These are phyloP conservation scores for Andrena bucephala DNA, from an alignment of 2,888 invertebrate genomes.

Conservation along the genomic window DNA sequence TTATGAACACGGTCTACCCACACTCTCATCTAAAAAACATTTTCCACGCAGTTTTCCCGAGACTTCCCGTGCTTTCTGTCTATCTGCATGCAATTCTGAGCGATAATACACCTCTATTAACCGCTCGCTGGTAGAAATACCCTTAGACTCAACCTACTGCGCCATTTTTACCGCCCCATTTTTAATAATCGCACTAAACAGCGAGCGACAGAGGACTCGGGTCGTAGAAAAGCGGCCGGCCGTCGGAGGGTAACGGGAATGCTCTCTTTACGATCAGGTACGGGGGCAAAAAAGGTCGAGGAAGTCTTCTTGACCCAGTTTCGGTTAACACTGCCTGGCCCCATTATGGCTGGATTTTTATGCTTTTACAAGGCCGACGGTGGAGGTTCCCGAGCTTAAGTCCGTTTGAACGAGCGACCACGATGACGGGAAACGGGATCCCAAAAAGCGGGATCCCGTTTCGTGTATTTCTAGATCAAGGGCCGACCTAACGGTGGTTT, in stretches of 20 bases:
- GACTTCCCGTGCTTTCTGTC: not conserved
- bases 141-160: not conserved
- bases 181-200: constrained; percentile 16
- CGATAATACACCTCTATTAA: not conserved
- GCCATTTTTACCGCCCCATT: constrained; percentile 1
- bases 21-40: not conserved
- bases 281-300: constrained; percentile 10
- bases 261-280: constrained; percentile 44
- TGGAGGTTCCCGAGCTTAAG: constrained; percentile 26
- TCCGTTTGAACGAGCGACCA: constrained; percentile 53
- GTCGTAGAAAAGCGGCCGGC: not conserved
- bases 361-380: constrained; percentile 72
- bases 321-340: constrained; percentile 32
- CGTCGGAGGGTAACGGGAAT: constrained; percentile 23
- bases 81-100: not conserved
- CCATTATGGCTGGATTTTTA: constrained; percentile 72
- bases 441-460: constrained; percentile 80
- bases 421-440: constrained; percentile 77
- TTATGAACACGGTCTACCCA: not conserved
- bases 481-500: constrained; percentile 76
- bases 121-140: not conserved
- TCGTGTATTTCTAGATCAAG: constrained; percentile 70
- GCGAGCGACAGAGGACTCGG: not conserved
- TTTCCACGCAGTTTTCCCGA: not conserved
- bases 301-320: constrained; percentile 62